Evolutionary conservation across 2,797 vertebrate genomes (phyloP).

Genomic region (Enteromius treurensis): DNA sequence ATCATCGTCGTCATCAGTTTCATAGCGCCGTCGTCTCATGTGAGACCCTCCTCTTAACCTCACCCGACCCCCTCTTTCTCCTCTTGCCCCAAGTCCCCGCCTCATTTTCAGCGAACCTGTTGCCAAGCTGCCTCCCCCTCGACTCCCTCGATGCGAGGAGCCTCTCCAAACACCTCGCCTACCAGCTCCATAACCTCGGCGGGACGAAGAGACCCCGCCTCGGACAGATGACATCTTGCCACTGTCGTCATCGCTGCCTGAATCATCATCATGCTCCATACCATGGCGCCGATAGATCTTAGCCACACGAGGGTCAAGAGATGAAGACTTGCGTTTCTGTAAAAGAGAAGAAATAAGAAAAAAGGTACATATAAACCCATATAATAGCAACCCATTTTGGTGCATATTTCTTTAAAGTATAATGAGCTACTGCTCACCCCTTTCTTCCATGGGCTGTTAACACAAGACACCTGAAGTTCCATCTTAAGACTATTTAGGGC

Average conservation of each 20-base stretch:
- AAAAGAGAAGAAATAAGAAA: background rate
- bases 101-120: constrained; percentile 68
- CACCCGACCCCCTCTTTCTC: constrained; percentile 67
- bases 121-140: constrained; percentile 61
- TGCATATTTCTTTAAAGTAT: background rate
- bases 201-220: constrained; percentile 71
- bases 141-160: constrained; percentile 66
- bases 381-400: background rate
- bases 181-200: constrained; percentile 66
- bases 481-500: no score
- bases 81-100: constrained; percentile 63
- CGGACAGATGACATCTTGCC: constrained; percentile 73
- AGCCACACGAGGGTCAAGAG: constrained; percentile 76
- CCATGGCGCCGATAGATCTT: constrained; percentile 79
- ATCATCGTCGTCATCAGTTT: constrained; percentile 70
- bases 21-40: constrained; percentile 76
- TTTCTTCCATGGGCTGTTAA: background rate
- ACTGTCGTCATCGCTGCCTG: constrained; percentile 67
- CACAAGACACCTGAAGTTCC: no score
- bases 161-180: constrained; percentile 76
- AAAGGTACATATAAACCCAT: background rate
- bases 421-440: background rate
- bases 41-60: constrained; percentile 73
- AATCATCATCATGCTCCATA: constrained; percentile 75
- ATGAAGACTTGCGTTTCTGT: constrained; percentile 78